Percentiles rank a stretch among this genome's conserved stretches.
phyloP scores from a whole-genome alignment of 2,888 invertebrate species.

The Pasiphila rectangulata region DNA sequence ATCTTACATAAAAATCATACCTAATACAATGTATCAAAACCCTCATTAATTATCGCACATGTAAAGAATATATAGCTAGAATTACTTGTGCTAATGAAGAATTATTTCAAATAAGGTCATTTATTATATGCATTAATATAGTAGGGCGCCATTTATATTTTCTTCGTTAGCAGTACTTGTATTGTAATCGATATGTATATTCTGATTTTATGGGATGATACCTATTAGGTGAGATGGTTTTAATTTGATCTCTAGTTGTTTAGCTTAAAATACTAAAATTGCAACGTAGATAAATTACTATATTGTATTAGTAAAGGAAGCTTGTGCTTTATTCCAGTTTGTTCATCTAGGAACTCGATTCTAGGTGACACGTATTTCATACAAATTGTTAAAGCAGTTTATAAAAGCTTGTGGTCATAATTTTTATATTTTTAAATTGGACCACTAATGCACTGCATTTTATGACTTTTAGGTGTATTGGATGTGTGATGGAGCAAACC shows the following conservation, averaged over 20 bases:
- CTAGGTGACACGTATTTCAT: too few relatives aligned
- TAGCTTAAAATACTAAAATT: conserved; percentile 12
- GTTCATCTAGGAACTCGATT: neutral
- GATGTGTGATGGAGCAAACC: neutral
- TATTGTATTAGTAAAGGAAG: neutral
- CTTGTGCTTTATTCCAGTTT: neutral
- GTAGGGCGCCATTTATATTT: neutral
- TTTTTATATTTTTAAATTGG: conserved; percentile 25
- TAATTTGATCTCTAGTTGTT: conserved; percentile 45
- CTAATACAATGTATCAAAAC: conserved; percentile 17
- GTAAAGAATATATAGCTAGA: neutral
- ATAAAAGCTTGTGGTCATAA: neutral
- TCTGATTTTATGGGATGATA: conserved; percentile 1
- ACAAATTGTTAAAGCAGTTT: too few relatives aligned
- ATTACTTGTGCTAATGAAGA: conserved; percentile 4
- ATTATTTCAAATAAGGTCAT: neutral
- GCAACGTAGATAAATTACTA: neutral
- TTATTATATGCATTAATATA: too few relatives aligned
- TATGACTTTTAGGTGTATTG: neutral
- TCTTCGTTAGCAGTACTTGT: too few relatives aligned
- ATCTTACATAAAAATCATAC: conserved; percentile 14
- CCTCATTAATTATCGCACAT: conserved; percentile 11
- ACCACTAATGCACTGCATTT: conserved; percentile 7
- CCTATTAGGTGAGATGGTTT: conserved; percentile 30
- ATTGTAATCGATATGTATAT: too few relatives aligned